phyloP scores from a whole-genome alignment of 2,888 invertebrate species.

The Agrochola litura region DNA sequence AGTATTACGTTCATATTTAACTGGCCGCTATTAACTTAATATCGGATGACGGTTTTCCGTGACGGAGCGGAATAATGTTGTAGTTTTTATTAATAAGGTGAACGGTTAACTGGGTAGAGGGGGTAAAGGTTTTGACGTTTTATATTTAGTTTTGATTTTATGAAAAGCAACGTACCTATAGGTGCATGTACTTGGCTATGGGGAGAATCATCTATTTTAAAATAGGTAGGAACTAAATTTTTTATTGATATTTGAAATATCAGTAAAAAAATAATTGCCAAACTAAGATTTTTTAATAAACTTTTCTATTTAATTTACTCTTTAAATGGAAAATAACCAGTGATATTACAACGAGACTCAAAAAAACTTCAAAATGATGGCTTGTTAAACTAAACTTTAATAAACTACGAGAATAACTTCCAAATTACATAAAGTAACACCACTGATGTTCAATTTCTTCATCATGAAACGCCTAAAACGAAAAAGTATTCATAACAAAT shows the following conservation, averaged over 20 bases:
- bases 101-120: conserved; percentile 3
- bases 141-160: not conserved
- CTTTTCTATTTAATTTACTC: not conserved
- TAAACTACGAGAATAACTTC: not conserved
- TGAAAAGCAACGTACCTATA: not conserved
- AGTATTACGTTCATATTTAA: conserved; percentile 44
- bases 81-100: conserved; percentile 58
- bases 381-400: not conserved
- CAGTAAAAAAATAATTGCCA: too few relatives aligned
- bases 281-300: not conserved
- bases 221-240: not conserved
- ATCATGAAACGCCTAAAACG: not conserved
- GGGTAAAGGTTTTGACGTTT: not conserved
- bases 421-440: not conserved
- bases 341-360: not conserved
- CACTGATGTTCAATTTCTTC: too few relatives aligned
- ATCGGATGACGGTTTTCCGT: conserved; percentile 61
- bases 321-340: not conserved
- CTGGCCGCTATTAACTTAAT: conserved; percentile 50
- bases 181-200: not conserved
- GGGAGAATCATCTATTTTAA: not conserved
- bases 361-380: not conserved
- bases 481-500: not conserved
- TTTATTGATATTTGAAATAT: too few relatives aligned
- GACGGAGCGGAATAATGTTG: conserved; percentile 58